Evolutionary conservation across 2,888 invertebrate species (phyloP).

Genomic region (Tipula confusa): DNA sequence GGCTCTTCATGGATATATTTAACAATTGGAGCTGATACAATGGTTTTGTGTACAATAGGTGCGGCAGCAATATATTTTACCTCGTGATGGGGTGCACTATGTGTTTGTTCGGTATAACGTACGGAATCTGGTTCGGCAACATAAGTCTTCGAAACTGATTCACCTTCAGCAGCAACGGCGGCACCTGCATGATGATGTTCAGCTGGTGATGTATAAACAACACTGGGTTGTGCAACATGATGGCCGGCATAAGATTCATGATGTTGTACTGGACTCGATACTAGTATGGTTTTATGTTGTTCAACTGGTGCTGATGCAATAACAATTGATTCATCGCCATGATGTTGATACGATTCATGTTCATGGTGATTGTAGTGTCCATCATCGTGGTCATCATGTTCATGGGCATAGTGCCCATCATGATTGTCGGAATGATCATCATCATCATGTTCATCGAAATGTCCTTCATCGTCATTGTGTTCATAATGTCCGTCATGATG

Average conservation of each 20-base stretch:
- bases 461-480: background rate
- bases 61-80: background rate
- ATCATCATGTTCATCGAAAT: background rate
- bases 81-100: background rate
- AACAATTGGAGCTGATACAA: background rate
- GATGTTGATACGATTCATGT: background rate
- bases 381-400: background rate
- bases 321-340: background rate
- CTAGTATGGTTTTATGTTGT: background rate
- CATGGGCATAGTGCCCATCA: background rate
- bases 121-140: background rate
- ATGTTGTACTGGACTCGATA: background rate
- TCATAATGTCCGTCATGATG: background rate
- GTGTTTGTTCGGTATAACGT: background rate
- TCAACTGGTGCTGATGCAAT: background rate
- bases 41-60: background rate
- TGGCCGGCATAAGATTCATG: background rate
- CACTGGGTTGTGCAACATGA: background rate
- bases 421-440: background rate
- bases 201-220: background rate
- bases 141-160: background rate
- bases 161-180: background rate
- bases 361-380: background rate
- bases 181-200: background rate
- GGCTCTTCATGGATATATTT: background rate